Conservation (phyloP, 2,797 vertebrate species). For the Streptopelia turtur region DNA sequence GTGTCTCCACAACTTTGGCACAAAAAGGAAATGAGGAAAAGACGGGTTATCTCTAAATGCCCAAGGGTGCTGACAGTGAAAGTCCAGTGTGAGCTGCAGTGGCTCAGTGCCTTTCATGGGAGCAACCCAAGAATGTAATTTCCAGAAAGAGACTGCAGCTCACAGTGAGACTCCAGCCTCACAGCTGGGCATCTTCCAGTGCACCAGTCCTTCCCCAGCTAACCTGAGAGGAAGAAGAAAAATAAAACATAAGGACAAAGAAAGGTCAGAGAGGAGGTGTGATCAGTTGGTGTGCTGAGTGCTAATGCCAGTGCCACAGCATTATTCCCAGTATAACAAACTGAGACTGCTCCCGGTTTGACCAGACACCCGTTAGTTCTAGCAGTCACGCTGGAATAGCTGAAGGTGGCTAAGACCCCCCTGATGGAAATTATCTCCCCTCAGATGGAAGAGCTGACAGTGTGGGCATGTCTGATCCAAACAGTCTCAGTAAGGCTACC, state of each 20-base stretch:
- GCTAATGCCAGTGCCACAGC: neutral
- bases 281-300: neutral
- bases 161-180: neutral
- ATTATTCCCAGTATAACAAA: neutral
- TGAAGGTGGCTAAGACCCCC: neutral
- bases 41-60: neutral
- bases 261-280: neutral
- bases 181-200: neutral
- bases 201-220: neutral
- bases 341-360: neutral
- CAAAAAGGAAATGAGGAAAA: neutral
- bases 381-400: neutral
- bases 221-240: neutral
- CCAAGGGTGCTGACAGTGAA: neutral
- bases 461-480: neutral
- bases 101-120: neutral
- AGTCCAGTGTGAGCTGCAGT: neutral
- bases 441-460: neutral
- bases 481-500: neutral
- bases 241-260: neutral
- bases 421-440: neutral
- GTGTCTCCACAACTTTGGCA: neutral
- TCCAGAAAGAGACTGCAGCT: neutral
- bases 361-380: neutral
- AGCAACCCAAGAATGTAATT: neutral